phyloP scores from a whole-genome alignment of 2,797 vertebrate genomes.

The Malacoraja senta region DNA sequence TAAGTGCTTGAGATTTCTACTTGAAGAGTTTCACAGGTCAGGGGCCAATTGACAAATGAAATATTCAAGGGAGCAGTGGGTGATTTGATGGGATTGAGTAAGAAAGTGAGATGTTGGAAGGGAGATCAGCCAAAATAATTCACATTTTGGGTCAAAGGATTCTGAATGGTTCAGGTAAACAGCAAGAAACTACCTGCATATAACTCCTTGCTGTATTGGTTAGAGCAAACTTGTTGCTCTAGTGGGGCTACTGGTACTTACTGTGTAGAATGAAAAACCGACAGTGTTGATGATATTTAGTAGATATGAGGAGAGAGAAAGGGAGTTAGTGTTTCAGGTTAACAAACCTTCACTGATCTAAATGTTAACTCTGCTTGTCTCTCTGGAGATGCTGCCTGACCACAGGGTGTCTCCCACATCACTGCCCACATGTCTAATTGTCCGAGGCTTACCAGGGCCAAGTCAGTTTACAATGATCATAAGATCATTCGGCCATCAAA shows the following conservation, averaged over 20 bases:
- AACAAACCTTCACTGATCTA: too few species aligned
- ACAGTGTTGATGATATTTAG: too few species aligned
- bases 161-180: background rate
- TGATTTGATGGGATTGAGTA: background rate
- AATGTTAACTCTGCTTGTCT: too few species aligned
- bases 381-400: too few species aligned
- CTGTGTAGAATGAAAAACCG: background rate
- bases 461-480: too few species aligned
- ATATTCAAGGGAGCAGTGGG: background rate
- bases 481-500: too few species aligned
- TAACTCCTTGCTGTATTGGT: background rate
- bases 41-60: background rate
- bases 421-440: too few species aligned
- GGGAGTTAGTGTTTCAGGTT: too few species aligned
- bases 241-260: background rate
- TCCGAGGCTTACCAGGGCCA: too few species aligned
- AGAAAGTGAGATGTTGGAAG: background rate
- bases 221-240: background rate
- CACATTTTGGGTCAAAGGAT: background rate
- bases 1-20: constrained; percentile 58
- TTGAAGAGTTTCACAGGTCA: background rate
- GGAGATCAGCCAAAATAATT: background rate
- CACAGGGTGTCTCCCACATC: too few species aligned
- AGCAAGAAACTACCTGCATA: background rate
- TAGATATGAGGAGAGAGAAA: too few species aligned